A percentile compares a stretch with the other conserved stretches of the same genome.
These are phyloP conservation scores for Cliona cf. orientalis DNA, from an alignment of 37 sponge, comb jelly and placozoan species.

Conservation along the genomic window DNA sequence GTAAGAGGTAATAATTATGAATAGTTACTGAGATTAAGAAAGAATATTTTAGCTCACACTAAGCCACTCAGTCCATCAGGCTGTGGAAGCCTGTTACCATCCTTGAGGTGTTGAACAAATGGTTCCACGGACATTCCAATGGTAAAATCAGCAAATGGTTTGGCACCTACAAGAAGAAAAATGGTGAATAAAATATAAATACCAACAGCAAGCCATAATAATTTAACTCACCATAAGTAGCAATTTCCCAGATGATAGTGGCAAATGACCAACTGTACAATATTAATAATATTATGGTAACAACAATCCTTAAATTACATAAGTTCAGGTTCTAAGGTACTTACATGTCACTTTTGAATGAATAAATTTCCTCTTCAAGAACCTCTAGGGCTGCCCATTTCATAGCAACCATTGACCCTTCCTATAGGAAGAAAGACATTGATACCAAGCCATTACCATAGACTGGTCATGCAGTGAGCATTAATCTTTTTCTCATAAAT, in stretches of 20 bases:
- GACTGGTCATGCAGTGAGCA: too few species aligned
- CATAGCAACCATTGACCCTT: constrained; percentile 64
- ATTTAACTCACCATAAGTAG: constrained; percentile 73
- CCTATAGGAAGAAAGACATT: too few species aligned
- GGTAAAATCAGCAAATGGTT: constrained; percentile 44
- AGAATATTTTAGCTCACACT: constrained; percentile 43
- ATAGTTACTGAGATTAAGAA: too few species aligned
- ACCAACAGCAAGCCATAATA: too few species aligned
- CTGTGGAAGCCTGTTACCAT: constrained; percentile 61
- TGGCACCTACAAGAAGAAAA: constrained; percentile 19
- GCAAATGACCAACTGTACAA: constrained; percentile 78
- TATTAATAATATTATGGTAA: too few species aligned
- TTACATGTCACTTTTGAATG: constrained; percentile 80
- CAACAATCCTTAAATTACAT: too few species aligned
- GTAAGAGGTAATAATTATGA: too few species aligned
- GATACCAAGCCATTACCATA: too few species aligned
- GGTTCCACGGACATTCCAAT: constrained; percentile 7
- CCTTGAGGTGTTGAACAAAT: constrained; percentile 41
- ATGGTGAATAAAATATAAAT: background rate
- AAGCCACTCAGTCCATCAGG: constrained; percentile 42
- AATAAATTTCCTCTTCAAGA: constrained; percentile 35
- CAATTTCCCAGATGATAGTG: constrained; percentile 75
- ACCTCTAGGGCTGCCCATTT: constrained; percentile 83
- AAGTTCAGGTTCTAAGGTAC: too few species aligned
- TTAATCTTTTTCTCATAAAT: too few species aligned